phyloP scores from a whole-genome alignment of 92 coral and sea anemone species.

The Phenganax stokvisi region DNA sequence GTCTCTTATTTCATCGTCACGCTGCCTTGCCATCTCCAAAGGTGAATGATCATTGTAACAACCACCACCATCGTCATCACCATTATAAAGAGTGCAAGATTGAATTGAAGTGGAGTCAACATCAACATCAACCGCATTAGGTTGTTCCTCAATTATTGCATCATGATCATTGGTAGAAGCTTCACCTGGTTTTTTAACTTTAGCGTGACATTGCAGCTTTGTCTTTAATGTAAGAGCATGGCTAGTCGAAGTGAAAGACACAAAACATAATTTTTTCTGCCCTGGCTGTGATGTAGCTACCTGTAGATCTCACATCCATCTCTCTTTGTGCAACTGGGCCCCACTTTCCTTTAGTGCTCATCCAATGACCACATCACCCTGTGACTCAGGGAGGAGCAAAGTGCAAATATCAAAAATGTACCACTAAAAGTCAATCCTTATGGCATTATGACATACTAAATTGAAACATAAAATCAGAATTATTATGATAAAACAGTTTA shows the following conservation, averaged over 20 bases:
- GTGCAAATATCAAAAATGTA: too few relatives aligned
- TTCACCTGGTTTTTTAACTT: not conserved
- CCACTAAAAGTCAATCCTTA: too few relatives aligned
- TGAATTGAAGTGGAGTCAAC: not conserved
- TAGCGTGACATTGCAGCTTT: conserved; percentile 1
- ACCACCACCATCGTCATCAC: too few relatives aligned
- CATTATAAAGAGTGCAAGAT: too few relatives aligned
- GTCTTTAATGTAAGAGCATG: not conserved
- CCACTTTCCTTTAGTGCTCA: conserved; percentile 3
- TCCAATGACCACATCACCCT: not conserved
- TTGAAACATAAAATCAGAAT: too few relatives aligned
- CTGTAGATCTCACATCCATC: not conserved
- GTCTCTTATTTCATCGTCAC: conserved; percentile 5
- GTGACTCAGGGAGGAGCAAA: not conserved
- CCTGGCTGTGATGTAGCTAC: conserved; percentile 1
- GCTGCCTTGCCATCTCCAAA: not conserved
- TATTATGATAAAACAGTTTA: too few relatives aligned
- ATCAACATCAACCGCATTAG: not conserved
- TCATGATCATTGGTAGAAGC: not conserved
- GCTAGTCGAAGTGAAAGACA: not conserved
- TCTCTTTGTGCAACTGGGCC: conserved; percentile 16
- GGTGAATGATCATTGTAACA: not conserved
- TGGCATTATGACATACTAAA: too few relatives aligned
- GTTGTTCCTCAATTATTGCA: conserved; percentile 1
- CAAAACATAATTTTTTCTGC: conserved; percentile 1